Base-by-base conservation (phyloP, 2,113 vertebrate species). In the Aleadryas rufinucha region DNA sequence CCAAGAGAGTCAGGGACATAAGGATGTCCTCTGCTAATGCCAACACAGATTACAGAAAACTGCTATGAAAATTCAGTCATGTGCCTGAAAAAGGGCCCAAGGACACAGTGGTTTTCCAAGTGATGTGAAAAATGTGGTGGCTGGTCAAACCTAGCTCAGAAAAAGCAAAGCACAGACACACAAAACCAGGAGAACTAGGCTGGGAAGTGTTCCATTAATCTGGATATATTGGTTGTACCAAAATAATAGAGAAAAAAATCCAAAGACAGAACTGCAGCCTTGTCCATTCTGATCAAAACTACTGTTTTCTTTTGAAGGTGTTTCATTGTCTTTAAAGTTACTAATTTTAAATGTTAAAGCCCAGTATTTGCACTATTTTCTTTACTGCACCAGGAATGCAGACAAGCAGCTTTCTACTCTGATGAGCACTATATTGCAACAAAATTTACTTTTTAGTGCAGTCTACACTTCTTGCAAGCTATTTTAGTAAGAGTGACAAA, bases 21-120 rank as follows among this genome's bases (percentile, higher is more conserved):
- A 69, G 82, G 63, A 56, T 72, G 41, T 68, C 84, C 71, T 93
- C 82, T 89, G 64, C 56, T 87, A 96, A 71, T 83, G 88, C 86
- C 87, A 93, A 84, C 65, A 94, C 30, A 71, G 81, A 91, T 89
- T 76, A 93, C 37, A 76, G 82, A 91, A 93, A 92, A 90, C 37
- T 22, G 20, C 57, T 4, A 15, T 3, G 30, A 89, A 96, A 89
- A 82, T 65, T 44, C 42, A 20, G 68, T n/a, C 68, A 64, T 21
- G 2, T 3, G 59, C 64, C 49, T 71, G 41, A 49, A 42, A 79
- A 77, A 82, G 54, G 72, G 50, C 61, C 66, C 71, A 84, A 96
- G 92, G 79, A 94, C 77, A 95, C 44, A 17, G 12, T 8, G 52
- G 16, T 23, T 92, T 91, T 59, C 68, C 64, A 86, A 68, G 31